phyloP scores from a whole-genome alignment of 2,797 vertebrate species.

The Notolepis coatsorum region DNA sequence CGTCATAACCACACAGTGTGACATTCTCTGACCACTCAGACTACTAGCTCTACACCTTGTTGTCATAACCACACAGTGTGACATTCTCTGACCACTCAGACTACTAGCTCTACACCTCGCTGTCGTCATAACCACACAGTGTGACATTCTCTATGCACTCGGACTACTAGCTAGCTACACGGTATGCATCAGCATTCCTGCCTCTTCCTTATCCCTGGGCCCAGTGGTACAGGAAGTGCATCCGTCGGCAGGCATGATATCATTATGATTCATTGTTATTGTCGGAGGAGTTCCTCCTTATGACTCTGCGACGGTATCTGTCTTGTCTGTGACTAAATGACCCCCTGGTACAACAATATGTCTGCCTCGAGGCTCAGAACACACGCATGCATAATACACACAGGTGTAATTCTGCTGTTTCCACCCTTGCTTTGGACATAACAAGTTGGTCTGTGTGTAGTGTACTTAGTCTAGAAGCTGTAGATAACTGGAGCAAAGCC shows the following conservation, averaged over 20 bases:
- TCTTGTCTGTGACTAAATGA: conserved; percentile 52
- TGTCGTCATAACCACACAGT: neutral
- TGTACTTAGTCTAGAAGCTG: conserved; percentile 20
- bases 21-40: too few relatives aligned
- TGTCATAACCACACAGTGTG: neutral
- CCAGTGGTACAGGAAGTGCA: conserved; percentile 58
- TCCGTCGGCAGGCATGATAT: conserved; percentile 40
- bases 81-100: neutral
- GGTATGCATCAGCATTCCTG: conserved; percentile 17
- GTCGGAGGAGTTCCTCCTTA: conserved; percentile 52
- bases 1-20: too few relatives aligned
- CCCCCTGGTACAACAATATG: conserved; percentile 26
- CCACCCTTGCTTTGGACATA: conserved; percentile 34
- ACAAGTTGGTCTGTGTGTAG: conserved; percentile 24
- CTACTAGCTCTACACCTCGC: neutral
- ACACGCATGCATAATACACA: conserved; percentile 8
- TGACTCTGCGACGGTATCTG: too few relatives aligned
- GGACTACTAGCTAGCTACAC: too few relatives aligned
- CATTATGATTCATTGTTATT: conserved; percentile 60
- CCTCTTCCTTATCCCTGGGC: conserved; percentile 1
- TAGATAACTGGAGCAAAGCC: conserved; percentile 35
- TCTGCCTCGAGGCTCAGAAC: conserved; percentile 20
- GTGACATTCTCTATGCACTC: neutral
- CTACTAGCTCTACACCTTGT: neutral
- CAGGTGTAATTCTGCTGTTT: conserved; percentile 48